Evolutionary conservation across 2,113 vertebrate species (phyloP).

Genomic region (Xenus cinereus): DNA sequence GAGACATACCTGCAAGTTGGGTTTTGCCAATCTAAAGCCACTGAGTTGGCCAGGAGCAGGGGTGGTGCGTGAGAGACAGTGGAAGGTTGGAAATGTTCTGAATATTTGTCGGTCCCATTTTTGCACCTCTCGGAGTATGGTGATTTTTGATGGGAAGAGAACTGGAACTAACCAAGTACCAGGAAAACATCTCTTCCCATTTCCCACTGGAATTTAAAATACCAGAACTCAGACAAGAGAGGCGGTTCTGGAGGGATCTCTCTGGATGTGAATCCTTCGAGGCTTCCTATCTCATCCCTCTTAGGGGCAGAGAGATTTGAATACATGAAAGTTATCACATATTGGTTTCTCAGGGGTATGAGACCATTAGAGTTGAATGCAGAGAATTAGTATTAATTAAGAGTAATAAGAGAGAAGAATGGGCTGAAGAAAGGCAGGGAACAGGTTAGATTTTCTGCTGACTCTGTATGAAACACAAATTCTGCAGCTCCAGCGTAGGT

Average conservation of each 20-base stretch:
- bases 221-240: background rate
- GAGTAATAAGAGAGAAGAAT: background rate
- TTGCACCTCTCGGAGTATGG: background rate
- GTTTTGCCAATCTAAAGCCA: background rate
- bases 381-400: constrained; percentile 12
- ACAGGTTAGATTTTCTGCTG: background rate
- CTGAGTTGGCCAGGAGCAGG: background rate
- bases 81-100: background rate
- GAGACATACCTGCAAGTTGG: background rate
- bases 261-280: background rate
- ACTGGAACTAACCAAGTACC: background rate
- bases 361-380: background rate
- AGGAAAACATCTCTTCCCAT: background rate
- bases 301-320: background rate
- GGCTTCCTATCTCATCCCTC: background rate
- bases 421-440: background rate
- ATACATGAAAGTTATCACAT: background rate
- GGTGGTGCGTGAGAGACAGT: background rate
- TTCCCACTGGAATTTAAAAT: background rate
- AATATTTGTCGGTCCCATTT: background rate
- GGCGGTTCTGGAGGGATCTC: background rate
- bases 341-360: background rate
- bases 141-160: background rate
- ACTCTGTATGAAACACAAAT: background rate
- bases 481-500: background rate